These are phyloP conservation scores for Caenorhabditis elegans DNA, from an alignment of 1,140 invertebrate species.

Conservation along the genomic window WBcel235 BX284602.5:7646501-7647000, in stretches of 20 bases:
- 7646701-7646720: not conserved
- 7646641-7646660: not conserved
- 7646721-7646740: not conserved
- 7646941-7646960: too few relatives aligned
- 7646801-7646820: not conserved
- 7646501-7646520: not conserved
- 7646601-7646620: not conserved
- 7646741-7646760: not conserved
- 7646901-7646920: too few relatives aligned
- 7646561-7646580: not conserved
- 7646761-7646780: not conserved
- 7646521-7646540: too few relatives aligned
- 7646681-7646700: not conserved
- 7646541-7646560: not conserved
- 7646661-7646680: not conserved
- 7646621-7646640: not conserved
- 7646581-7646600: constrained; percentile 10
- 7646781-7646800: not conserved
- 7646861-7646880: too few relatives aligned
- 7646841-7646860: too few relatives aligned
- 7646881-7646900: too few relatives aligned
- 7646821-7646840: not conserved
- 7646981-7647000: too few relatives aligned
- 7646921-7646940: too few relatives aligned
- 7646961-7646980: too few relatives aligned